phyloP scores from a whole-genome alignment of 2,113 vertebrate species.

The Condylura cristata region DNA sequence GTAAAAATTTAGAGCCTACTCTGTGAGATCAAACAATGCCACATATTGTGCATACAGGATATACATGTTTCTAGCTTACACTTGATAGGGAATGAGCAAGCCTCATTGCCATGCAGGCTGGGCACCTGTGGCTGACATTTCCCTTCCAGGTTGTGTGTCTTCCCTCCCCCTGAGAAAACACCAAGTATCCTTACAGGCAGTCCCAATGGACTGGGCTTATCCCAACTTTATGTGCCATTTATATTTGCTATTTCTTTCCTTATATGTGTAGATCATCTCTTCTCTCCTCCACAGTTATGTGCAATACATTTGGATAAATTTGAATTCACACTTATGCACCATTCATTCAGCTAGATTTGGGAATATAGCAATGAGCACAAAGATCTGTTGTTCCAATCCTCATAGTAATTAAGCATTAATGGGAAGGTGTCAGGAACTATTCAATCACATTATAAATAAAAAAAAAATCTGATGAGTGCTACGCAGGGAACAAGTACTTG shows the following conservation, averaged over 20 bases:
- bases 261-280: background rate
- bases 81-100: background rate
- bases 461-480: background rate
- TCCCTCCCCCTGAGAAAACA: background rate
- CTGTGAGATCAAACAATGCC: background rate
- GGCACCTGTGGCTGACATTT: background rate
- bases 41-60: background rate
- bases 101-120: background rate
- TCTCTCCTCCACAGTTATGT: background rate
- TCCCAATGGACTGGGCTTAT: no score
- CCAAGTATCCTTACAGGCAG: background rate
- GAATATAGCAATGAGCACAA: background rate
- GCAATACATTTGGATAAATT: background rate
- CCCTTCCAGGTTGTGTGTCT: background rate
- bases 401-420: background rate
- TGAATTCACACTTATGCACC: background rate
- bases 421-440: background rate
- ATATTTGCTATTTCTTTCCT: background rate
- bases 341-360: background rate
- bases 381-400: background rate
- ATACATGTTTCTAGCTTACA: background rate
- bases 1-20: background rate
- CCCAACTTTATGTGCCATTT: background rate
- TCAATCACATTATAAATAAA: background rate
- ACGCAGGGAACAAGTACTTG: background rate